Evolutionary conservation across 2,113 vertebrate species (phyloP), one percentile per base, ranked within the genome.

Genomic region (Hippocampus mohnikei): DNA sequence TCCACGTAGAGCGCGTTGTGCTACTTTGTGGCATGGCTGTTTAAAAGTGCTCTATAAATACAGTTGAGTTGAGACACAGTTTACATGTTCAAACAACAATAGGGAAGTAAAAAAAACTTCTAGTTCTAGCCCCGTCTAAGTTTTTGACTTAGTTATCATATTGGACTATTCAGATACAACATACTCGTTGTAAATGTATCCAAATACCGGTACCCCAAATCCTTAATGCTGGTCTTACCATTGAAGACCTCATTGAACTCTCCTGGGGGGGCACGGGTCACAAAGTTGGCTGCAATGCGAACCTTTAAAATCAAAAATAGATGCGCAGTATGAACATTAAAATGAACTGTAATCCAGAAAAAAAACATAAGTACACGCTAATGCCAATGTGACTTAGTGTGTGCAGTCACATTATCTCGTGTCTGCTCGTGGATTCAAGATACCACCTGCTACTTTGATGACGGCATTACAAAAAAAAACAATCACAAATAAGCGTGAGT

Each of bases 181-280:
- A 59, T 10, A 58, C 23, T n/a, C 2, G 5, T 33, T 33, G 20
- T 60, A 12, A 33, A 60, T 37, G 27, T 18, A 18, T 60, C 58
- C 16, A 60, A 60, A 60, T 23, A 29, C 27, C 33, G 33, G 33
- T 37, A 37, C 33, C 37, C 58, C 27, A 60, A 60, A 60, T 55
- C 15, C 27, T 29, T 7, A 15, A 29, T 60, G 27, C 8, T 60
- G 58, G n/a, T 93, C 94, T 94, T 86, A 98, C 97, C 97, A 83
- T 98, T 98, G 89, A 98, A 98, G 59, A 98, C 96, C 69, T 98
- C 96, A 83, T 98, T 98, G 89, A 98, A 98, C 91, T 98, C 97
- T 90, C 97, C 97, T 69, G 96, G 97, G 33, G 97, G 97, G 74
- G 97, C 94, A 86, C 98, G 96, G 84, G 95, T 96, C 78, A 98